Percentiles rank a stretch among this genome's conserved stretches.
phyloP scores from a whole-genome alignment of 2,797 vertebrate species.

The Xyrichtys novacula region DNA sequence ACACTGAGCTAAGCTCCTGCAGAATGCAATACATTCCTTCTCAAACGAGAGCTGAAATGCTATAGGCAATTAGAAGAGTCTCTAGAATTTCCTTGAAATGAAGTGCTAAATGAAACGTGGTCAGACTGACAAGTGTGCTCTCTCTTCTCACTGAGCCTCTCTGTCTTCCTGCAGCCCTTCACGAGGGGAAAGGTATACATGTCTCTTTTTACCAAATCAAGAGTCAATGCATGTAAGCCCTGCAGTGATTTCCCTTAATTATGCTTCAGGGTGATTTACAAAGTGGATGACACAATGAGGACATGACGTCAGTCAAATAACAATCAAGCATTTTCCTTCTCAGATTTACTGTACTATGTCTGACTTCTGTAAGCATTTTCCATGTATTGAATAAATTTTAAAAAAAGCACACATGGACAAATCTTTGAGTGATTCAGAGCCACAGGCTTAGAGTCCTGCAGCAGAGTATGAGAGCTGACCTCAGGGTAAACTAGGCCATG shows the following conservation, averaged over 20 bases:
- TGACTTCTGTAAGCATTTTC: slow-evolving; percentile 49
- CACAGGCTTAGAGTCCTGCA: slow-evolving; percentile 63
- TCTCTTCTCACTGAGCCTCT: slow-evolving; percentile 62
- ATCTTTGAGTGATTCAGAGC: slow-evolving; percentile 65
- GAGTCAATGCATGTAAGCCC: slow-evolving; percentile 64
- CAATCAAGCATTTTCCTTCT: slow-evolving; percentile 39
- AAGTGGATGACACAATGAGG: slow-evolving; percentile 76
- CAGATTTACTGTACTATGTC: slow-evolving; percentile 33
- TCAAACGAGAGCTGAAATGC: slow-evolving; percentile 70
- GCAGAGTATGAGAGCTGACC: slow-evolving; percentile 63
- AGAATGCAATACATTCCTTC: slow-evolving; percentile 58
- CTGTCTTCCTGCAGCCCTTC: slow-evolving; percentile 64
- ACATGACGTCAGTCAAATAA: slow-evolving; percentile 70
- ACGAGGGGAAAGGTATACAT: slow-evolving; percentile 58
- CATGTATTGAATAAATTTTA: slow-evolving; percentile 43
- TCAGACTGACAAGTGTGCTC: slow-evolving; percentile 77
- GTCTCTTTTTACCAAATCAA: slow-evolving; percentile 69
- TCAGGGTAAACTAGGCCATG: slow-evolving; percentile 60
- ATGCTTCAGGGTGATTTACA: slow-evolving; percentile 66
- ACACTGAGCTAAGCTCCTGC: slow-evolving; percentile 56
- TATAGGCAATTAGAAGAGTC: slow-evolving; percentile 78
- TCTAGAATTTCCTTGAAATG: slow-evolving; percentile 81
- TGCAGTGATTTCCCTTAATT: slow-evolving; percentile 73
- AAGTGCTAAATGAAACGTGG: slow-evolving; percentile 82
- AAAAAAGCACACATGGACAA: slow-evolving; percentile 50